A percentile compares a stretch with the other conserved stretches of the same genome.
Evolutionary conservation across 2,888 invertebrate species (phyloP).

Genomic region (Zhuqinia jingwanae): DNA sequence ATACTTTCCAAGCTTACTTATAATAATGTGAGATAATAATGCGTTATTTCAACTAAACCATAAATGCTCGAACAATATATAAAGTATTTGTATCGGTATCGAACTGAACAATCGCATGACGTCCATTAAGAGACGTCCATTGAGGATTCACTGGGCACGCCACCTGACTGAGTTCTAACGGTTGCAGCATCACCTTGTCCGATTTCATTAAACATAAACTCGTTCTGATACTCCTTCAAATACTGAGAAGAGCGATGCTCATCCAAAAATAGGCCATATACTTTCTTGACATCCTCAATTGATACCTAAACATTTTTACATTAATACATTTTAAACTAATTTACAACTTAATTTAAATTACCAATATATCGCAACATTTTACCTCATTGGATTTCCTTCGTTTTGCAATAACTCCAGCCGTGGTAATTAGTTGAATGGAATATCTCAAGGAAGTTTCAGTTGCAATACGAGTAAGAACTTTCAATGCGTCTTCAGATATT

Average conservation of each 20-base stretch:
- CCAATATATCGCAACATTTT: too few species aligned
- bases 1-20: too few species aligned
- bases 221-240: constrained; percentile 96
- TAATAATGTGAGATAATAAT: too few species aligned
- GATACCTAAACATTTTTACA: constrained; percentile 83
- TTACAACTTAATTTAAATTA: not conserved
- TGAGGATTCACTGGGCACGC: not conserved
- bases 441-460: constrained; percentile 96
- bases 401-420: constrained; percentile 95
- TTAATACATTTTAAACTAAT: not conserved
- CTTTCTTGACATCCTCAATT: constrained; percentile 96
- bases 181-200: constrained; percentile 68
- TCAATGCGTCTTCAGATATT: constrained; percentile 94
- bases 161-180: not conserved
- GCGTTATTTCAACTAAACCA: too few species aligned
- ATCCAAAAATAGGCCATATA: constrained; percentile 96
- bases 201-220: constrained; percentile 90
- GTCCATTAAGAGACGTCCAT: constrained; percentile 53
- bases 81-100: too few species aligned
- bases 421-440: constrained; percentile 98
- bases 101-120: not conserved
- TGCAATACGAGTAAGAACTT: constrained; percentile 95
- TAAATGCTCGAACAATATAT: too few species aligned
- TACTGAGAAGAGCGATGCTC: constrained; percentile 96
- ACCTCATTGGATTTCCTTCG: constrained; percentile 94